Percentiles rank a stretch among this genome's conserved stretches.
Conservation (phyloP, 1,140 invertebrate species). For the Drosophila murphyi region DNA sequence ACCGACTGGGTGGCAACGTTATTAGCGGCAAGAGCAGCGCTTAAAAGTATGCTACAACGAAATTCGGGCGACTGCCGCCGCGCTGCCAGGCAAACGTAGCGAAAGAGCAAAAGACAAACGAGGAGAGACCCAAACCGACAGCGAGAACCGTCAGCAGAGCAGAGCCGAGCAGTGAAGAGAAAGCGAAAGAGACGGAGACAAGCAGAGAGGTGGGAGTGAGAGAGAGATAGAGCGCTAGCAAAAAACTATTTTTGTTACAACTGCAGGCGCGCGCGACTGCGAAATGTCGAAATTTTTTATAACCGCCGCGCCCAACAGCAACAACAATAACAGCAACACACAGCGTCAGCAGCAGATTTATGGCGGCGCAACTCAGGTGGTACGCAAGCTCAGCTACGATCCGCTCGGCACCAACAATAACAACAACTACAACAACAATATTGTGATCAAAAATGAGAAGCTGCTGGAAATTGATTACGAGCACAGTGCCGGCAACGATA, state of each 20-base stretch:
- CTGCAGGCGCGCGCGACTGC: slow-evolving; percentile 46
- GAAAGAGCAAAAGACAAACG: slow-evolving; percentile 22
- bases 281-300: slow-evolving; percentile 83
- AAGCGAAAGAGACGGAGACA: slow-evolving; percentile 12
- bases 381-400: slow-evolving; percentile 68
- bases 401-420: slow-evolving; percentile 39
- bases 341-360: slow-evolving; percentile 47
- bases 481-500: slow-evolving; percentile 43
- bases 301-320: slow-evolving; percentile 56
- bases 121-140: neutral
- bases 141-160: neutral
- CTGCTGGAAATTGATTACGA: slow-evolving; percentile 58
- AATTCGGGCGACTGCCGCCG: slow-evolving; percentile 25
- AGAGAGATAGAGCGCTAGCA: slow-evolving; percentile 22
- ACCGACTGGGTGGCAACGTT: slow-evolving; percentile 57
- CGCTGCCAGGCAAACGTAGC: slow-evolving; percentile 47
- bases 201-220: slow-evolving; percentile 15
- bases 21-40: slow-evolving; percentile 21
- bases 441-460: slow-evolving; percentile 69
- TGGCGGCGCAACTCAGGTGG: slow-evolving; percentile 49
- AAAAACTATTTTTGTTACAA: slow-evolving; percentile 44
- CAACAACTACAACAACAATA: slow-evolving; percentile 64
- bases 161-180: slow-evolving; percentile 2
- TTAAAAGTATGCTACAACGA: slow-evolving; percentile 71
- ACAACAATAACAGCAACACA: slow-evolving; percentile 33